Evolutionary conservation across 2,888 invertebrate species (phyloP), one percentile per base, ranked within the genome.

Genomic region (Trypoxylon attenuatum): DNA sequence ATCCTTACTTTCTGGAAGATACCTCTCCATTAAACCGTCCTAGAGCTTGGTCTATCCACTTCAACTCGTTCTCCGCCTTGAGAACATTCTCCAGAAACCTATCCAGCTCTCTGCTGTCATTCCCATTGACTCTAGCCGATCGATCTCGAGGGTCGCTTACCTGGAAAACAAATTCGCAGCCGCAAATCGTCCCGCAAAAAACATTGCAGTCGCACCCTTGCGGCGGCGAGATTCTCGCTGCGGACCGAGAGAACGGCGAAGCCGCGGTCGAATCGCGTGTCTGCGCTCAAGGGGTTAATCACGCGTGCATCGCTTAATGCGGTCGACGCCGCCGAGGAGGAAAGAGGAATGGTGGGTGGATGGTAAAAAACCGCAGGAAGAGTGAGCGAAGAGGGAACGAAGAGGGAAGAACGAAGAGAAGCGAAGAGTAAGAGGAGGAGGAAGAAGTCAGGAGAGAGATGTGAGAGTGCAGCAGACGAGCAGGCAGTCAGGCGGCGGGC

Each of bases 41-140:
- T 16, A 77, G 77, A 19, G 65, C 72, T 10, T 75, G 73, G 58
- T 84, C 82, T 64, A 83, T 83, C 83, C 82, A 83, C 56, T 71
- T 79, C 47, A 84, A 77, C 55, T 83, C 80, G 38, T 82, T 64
- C 46, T 72, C 73, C 5, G 79, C 79, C 18, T 69, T 71, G 5
- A 82, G 62, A 5, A 82, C 81, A 10, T 83, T 71, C 25, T 77
- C 71, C 10, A 84, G 59, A 58, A 84, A 84, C 18, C 58, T 70
- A 50, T 75, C 71, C 5, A 84, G 43, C 13, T 76, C 77, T 2
- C 70, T 68, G 5, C 54, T 57, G 21, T 19, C 33, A 23, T 38
- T 33, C 0, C 29, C 38, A 5, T 1, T 39, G 6, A n/a, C 23
- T 19, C 45, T 50, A 6, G 8, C 2, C 25, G 60, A 43, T 10